Evolutionary conservation across 2,888 invertebrate genomes (phyloP), one percentile per base, ranked within the genome.

Genomic region (Clostera curtula): DNA sequence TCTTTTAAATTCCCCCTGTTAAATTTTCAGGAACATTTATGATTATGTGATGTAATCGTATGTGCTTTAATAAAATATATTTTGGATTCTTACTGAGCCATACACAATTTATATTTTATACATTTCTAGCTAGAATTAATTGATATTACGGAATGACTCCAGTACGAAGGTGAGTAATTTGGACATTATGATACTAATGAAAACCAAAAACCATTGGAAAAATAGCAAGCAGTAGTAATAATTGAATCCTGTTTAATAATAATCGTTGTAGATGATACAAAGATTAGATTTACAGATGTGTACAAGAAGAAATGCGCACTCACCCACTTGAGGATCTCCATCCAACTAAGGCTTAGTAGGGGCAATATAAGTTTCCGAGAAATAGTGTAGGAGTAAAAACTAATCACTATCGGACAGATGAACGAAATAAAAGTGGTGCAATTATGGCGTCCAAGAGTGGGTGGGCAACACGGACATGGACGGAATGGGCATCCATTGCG

Each of bases 401-500:
- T 35, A 46, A 49, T 48, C 46, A 49, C 36, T 9, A 35, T 21
- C 24, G 24, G 12, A 12, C 7, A 12, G 5, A 29, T 18, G 2
- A 32, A 31, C 40, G 27, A 37, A 28, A 35, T 25, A 22, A 29
- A 23, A 23, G 22, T 24, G 28, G 33, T 36, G 39, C 42, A 49
- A 54, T 44, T 46, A 40, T 29, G 26, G 9, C 17, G 25, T 35
- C 29, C 29, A n/a, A 16, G 15, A 33, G 70, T 66, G 55, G 66
- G 70, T 32, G 50, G 24, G 19, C 18, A 23, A 14, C 19, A 31
- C 28, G 27, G 16, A 38, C 37, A 33, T 25, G 58, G 56, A 52
- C 54, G 47, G 36, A 49, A 55, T 59, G 50, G 47, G 38, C 23
- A 48, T 41, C 44, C 58, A 61, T 56, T 49, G 51, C 19, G 29